phyloP scores from a whole-genome alignment of 2,797 vertebrate genomes.

The Threskiornis aethiopicus region DNA sequence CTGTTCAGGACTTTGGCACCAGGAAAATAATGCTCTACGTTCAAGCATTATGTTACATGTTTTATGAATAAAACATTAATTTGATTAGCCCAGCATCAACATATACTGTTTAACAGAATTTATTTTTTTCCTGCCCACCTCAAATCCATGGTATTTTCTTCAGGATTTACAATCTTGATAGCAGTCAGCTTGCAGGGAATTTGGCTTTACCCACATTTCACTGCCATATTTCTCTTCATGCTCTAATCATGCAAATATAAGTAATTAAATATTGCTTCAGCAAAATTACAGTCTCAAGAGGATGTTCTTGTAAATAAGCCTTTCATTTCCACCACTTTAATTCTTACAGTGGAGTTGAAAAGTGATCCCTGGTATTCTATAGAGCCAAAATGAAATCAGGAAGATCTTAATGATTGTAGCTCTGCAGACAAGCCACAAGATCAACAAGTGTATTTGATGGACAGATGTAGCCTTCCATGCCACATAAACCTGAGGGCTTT shows the following conservation, averaged over 20 bases:
- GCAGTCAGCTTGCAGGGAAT: not conserved
- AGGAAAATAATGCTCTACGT: not conserved
- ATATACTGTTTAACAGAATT: not conserved
- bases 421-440: not conserved
- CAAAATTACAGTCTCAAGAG: not conserved
- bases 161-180: not conserved
- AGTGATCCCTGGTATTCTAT: not conserved
- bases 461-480: not conserved
- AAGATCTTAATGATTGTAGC: not conserved
- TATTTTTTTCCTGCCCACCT: not conserved
- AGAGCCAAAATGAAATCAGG: not conserved
- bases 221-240: not conserved
- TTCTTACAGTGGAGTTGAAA: not conserved
- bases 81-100: not conserved
- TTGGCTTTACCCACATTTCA: not conserved
- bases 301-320: not conserved
- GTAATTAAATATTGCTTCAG: constrained; percentile 13
- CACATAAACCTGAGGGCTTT: not conserved
- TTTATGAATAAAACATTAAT: constrained; percentile 7
- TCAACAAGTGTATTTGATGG: not conserved
- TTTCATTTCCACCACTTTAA: not conserved
- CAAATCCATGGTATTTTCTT: not conserved
- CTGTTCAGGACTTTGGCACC: not conserved
- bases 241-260: not conserved
- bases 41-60: not conserved